Evolutionary conservation across 2,888 invertebrate genomes (phyloP), one percentile per base, ranked within the genome.

Genomic region (Cyaniris semiargus): DNA sequence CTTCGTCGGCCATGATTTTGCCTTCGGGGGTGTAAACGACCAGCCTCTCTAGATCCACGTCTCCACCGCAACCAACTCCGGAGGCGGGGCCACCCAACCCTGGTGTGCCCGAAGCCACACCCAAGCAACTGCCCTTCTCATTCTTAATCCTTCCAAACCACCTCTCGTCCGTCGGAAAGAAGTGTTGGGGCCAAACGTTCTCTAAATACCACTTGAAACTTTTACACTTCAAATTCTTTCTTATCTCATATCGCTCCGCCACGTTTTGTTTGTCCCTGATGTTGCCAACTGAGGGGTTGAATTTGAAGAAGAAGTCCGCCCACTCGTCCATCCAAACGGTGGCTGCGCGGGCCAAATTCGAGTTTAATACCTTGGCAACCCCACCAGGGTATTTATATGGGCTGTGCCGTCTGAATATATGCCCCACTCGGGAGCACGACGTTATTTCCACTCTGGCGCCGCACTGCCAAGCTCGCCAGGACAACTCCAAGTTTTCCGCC

Each of bases 271-370:
- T 92, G 75, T 95, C 95, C 38, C 95, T 94, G 76, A 88, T 87
- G 0, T 89, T 85, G 0, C 95, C 95, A 0, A 97, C 95, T 60
- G 96, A 95, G 81, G 95, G 96, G 85, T 97, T 98, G 83, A 98
- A 97, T 86, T 97, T 97, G 87, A 98, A 98, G 85, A 96, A 98
- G 89, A 98, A 98, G 80, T 97, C 96, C 15, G 97, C 97, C 97
- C 99, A 99, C 77, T 99, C 97, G 86, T 99, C 99, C 97, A 99
- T 97, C 99, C 99, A 99, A 0, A 99, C 99, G 2, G 97, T 95
- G 0, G 99, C 99, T 0, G 98, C 98, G 78, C 99, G 94, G 0
- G 98, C 98, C 56, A 99, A 94, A 92, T 99, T 99, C 0, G 97
- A 95, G 82, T 97, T 97, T 1, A 99, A 94, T n/a, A 98, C 96